Percentiles rank a stretch among this genome's conserved stretches.
These are phyloP conservation scores for Taxidea taxus DNA, from an alignment of 2,113 vertebrate species.

Conservation along the genomic window DNA sequence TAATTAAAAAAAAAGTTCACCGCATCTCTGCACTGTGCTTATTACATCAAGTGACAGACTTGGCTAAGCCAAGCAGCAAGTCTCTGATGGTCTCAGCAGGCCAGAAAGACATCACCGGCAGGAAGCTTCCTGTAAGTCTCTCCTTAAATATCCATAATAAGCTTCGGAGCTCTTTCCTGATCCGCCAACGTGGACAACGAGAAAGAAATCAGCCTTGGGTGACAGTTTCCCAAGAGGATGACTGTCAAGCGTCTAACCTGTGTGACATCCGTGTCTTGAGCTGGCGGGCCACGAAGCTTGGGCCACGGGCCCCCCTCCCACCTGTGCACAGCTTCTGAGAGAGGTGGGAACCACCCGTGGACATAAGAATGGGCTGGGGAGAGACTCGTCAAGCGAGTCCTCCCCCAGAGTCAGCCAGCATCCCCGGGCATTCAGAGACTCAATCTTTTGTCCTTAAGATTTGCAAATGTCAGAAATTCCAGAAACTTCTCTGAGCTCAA, in stretches of 20 bases:
- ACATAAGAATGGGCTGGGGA: neutral
- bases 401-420: neutral
- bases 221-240: neutral
- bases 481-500: neutral
- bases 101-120: neutral
- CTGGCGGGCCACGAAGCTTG: neutral
- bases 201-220: neutral
- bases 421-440: neutral
- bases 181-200: neutral
- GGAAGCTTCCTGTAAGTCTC: neutral
- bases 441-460: neutral
- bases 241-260: neutral
- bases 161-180: neutral
- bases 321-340: neutral
- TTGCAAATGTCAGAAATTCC: neutral
- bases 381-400: too few species aligned
- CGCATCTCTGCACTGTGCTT: neutral
- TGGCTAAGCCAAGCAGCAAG: neutral
- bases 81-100: neutral
- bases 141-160: neutral
- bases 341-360: rapidly evolving
- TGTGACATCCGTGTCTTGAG: neutral
- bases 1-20: neutral
- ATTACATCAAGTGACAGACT: neutral
- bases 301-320: neutral